A percentile compares a stretch with the other conserved stretches of the same genome.
Evolutionary conservation across 2,888 invertebrate species (phyloP).

Genomic region (Aspidiotus destructor): DNA sequence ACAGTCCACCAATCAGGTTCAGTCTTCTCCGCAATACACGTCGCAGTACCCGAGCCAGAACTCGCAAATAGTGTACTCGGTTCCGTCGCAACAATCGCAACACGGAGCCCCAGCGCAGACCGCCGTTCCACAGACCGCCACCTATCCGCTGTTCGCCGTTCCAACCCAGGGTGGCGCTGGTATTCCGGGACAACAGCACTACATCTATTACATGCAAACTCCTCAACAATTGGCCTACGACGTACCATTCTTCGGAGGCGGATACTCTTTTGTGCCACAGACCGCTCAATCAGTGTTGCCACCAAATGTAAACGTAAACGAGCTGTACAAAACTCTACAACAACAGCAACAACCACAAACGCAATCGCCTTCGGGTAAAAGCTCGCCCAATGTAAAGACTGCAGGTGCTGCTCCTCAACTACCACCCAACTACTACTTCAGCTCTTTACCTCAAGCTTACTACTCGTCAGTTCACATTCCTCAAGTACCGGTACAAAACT

Average conservation of each 20-base stretch:
- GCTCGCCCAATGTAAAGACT: slow-evolving; percentile 3
- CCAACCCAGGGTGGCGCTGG: not conserved
- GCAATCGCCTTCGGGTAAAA: not conserved
- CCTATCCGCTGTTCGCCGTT: not conserved
- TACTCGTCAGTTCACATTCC: slow-evolving; percentile 21
- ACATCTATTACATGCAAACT: slow-evolving; percentile 10
- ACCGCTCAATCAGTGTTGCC: not conserved
- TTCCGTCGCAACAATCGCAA: slow-evolving; percentile 14
- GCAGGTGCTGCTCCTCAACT: not conserved
- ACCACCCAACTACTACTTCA: not conserved
- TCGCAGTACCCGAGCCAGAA: slow-evolving; percentile 17
- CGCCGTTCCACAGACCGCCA: slow-evolving; percentile 13
- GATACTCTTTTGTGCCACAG: not conserved
- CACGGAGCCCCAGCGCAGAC: not conserved
- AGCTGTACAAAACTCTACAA: slow-evolving; percentile 16
- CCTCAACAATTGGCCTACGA: slow-evolving; percentile 3
- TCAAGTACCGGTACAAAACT: not conserved
- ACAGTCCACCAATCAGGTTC: not conserved
- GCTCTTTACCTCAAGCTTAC: slow-evolving; percentile 8
- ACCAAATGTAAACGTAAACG: slow-evolving; percentile 5
- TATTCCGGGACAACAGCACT: not conserved
- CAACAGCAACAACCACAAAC: not conserved
- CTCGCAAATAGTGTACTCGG: slow-evolving; percentile 4
- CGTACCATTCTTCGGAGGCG: not conserved
- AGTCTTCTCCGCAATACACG: not conserved